Base-by-base conservation (phyloP, 2,888 invertebrate species). In the Agrochola macilenta region DNA sequence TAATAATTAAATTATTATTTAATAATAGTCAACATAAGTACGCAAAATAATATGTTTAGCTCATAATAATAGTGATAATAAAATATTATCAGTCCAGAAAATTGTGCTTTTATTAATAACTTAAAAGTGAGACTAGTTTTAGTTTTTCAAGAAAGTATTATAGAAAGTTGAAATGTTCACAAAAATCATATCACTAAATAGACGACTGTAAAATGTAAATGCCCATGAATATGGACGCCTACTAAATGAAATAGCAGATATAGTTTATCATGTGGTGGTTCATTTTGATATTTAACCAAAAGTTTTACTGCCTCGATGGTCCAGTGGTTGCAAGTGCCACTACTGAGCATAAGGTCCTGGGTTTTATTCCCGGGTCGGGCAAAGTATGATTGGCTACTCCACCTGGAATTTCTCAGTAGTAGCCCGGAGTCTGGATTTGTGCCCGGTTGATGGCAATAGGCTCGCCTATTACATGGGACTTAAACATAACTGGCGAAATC, bases 1-100 rank as follows among this genome's bases (percentile, higher is more conserved):
- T 52, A 7, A 12, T 43, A 17, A 49, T 71, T 63, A 68, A 78
- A 72, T 72, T 57, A 49, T 72, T 81, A 79, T 81, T 65, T 23
- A 39, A 11, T 35, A 69, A 63, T 23, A 66, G 46, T 72, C 54
- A 61, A 73, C 61, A 63, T 54, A 78, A 61, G 69, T 85, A 76
- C 26, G 5, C 73, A 11, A 65, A 63, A 69, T 43, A 69, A 46
- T 12, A 73, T 54, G 11, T 43, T n/a, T 71, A 74, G 5, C 14
- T 35, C 20, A 35, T n/a, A 71, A 17, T 58, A 7, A 71, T 26
- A 71, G n/a, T 57, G 20, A 7, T 54, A 39, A 57, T 54, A 17
- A 68, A 69, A 69, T 57, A 57, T n/a, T 20, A 17, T 35, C 20
- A 58, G 2, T 20, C n/a, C n/a, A 20, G 9, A 35, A 58, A 46